Percentiles rank a stretch among this genome's conserved stretches.
These are phyloP conservation scores for Hemicordylus capensis DNA, from an alignment of 2,113 vertebrate species.

Conservation along the genomic window DNA sequence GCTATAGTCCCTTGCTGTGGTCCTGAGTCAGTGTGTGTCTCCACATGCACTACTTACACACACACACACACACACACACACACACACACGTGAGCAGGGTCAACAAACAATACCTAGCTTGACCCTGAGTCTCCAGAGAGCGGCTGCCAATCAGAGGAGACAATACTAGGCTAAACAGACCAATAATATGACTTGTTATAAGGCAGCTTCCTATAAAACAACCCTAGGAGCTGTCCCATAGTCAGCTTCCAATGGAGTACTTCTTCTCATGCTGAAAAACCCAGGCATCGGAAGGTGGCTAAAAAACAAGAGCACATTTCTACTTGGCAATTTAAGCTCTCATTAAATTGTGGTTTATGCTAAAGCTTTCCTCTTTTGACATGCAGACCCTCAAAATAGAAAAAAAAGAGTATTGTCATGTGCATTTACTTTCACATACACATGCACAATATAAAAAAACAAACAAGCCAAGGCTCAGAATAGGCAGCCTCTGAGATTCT, in stretches of 20 bases:
- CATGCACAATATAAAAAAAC: neutral
- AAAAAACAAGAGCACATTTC: neutral
- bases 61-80: too few species aligned
- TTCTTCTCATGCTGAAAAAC: neutral
- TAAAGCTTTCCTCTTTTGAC: neutral
- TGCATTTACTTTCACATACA: fast-evolving
- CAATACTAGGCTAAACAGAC: too few species aligned
- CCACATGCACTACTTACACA: too few species aligned
- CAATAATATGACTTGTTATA: too few species aligned
- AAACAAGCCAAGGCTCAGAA: slow-evolving; percentile 15
- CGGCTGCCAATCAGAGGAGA: too few species aligned
- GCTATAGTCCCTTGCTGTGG: too few species aligned
- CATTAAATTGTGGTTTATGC: slow-evolving; percentile 17
- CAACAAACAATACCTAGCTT: too few species aligned
- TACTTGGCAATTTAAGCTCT: slow-evolving; percentile 16
- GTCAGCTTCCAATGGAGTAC: neutral
- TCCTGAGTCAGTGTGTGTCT: too few species aligned
- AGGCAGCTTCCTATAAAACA: too few species aligned
- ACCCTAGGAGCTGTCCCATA: too few species aligned
- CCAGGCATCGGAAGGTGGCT: neutral
- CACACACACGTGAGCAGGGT: too few species aligned
- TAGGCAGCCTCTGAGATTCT: neutral
- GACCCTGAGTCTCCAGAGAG: too few species aligned
- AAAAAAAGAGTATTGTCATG: neutral
- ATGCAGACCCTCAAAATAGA: slow-evolving; percentile 26